phyloP scores from a whole-genome alignment of 2,113 vertebrate genomes.

The Hydrolagus affinis region DNA sequence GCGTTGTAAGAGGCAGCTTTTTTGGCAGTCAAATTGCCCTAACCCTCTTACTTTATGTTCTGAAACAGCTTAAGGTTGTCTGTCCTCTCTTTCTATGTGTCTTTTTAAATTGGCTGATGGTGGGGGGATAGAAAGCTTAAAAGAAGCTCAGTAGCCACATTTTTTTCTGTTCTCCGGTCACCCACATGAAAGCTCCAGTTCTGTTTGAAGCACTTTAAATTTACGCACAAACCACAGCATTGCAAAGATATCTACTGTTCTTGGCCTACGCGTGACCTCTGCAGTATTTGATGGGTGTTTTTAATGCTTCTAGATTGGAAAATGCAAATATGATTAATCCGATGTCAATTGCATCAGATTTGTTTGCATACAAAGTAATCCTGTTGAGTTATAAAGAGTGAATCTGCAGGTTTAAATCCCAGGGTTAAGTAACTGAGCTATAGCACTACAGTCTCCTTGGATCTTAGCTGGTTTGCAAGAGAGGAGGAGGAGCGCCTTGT shows the following conservation, averaged over 20 bases:
- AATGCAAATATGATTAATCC: not conserved
- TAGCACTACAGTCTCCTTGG: not conserved
- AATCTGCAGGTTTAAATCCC: not conserved
- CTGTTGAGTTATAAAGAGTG: not conserved
- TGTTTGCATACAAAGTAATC: not conserved
- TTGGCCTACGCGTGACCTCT: not conserved
- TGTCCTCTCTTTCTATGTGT: constrained; percentile 61
- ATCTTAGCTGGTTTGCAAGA: not conserved
- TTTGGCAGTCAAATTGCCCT: constrained; percentile 65
- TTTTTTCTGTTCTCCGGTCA: constrained; percentile 64
- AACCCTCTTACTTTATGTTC: constrained; percentile 64
- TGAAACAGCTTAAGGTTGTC: constrained; percentile 64
- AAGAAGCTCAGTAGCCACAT: constrained; percentile 48
- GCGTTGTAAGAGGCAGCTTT: constrained; percentile 50
- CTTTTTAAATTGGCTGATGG: constrained; percentile 65
- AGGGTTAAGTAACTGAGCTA: not conserved
- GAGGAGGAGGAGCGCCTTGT: not conserved
- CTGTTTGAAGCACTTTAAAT: not conserved
- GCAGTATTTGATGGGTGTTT: not conserved
- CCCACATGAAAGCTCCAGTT: not conserved
- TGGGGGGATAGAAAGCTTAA: constrained; percentile 66
- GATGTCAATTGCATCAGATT: not conserved
- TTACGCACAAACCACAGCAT: not conserved
- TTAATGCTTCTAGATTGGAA: not conserved
- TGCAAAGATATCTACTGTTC: not conserved